phyloP scores from a whole-genome alignment of 2,888 invertebrate species.

The Mesorhabditis sp. region DNA sequence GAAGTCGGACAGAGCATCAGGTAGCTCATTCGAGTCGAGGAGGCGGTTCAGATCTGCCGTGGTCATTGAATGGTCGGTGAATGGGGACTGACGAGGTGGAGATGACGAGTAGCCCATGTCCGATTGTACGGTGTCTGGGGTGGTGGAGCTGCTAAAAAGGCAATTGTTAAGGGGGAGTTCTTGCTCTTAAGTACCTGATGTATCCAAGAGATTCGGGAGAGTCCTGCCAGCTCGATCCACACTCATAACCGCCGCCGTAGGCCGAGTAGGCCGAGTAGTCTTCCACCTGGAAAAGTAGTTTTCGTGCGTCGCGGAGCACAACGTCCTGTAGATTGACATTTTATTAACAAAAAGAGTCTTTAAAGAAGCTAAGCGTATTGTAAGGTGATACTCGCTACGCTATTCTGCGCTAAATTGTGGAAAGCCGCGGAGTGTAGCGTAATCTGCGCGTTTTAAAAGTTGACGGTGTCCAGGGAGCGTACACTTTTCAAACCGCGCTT shows the following conservation, averaged over 20 bases:
- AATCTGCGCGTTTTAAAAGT: no score
- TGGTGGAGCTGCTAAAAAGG: constrained; percentile 28
- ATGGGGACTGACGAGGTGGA: constrained; percentile 24
- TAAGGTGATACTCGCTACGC: no score
- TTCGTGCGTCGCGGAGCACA: no score
- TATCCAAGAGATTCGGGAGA: constrained; percentile 33
- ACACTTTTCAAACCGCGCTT: no score
- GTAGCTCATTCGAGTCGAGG: constrained; percentile 38
- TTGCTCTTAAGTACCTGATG: constrained; percentile 19
- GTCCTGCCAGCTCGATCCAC: constrained; percentile 39
- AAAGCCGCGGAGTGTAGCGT: no score
- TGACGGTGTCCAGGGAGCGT: no score
- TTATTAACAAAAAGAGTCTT: no score
- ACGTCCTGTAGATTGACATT: no score
- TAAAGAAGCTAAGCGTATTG: no score
- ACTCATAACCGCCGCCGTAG: constrained; percentile 45
- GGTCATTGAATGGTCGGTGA: constrained; percentile 8
- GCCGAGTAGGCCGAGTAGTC: constrained; percentile 36
- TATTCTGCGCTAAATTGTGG: no score
- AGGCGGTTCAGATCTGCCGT: constrained; percentile 17
- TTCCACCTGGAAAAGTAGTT: constrained; percentile 9
- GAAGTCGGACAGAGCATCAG: constrained; percentile 56
- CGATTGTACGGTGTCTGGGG: constrained; percentile 50
- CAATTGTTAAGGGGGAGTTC: background rate
- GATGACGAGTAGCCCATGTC: constrained; percentile 40